phyloP scores from a whole-genome alignment of 1,140 invertebrate species.

The Carcinoscorpius rotundicauda region DNA sequence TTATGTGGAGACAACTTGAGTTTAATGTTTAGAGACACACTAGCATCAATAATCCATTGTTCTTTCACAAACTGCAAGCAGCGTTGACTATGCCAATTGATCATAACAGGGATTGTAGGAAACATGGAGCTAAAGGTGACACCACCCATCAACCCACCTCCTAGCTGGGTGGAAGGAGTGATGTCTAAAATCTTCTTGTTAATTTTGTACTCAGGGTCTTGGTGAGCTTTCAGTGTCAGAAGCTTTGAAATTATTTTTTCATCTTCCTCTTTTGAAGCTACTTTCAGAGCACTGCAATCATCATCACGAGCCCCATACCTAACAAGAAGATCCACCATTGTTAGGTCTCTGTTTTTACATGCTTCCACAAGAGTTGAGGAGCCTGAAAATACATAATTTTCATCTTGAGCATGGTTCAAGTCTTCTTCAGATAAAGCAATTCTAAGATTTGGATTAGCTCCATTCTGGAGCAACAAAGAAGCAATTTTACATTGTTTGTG shows the following conservation, averaged over 20 bases:
- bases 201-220: constrained; percentile 69
- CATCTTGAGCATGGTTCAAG: constrained; percentile 6
- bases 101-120: constrained; percentile 74
- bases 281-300: constrained; percentile 53
- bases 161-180: constrained; percentile 18
- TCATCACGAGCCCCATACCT: constrained; percentile 77
- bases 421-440: constrained; percentile 15
- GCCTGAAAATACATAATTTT: constrained; percentile 24
- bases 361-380: constrained; percentile 58
- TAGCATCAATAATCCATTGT: constrained; percentile 72
- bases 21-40: constrained; percentile 68
- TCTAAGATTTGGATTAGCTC: constrained; percentile 39
- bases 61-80: constrained; percentile 45
- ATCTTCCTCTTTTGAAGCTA: constrained; percentile 54
- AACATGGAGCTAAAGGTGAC: constrained; percentile 47
- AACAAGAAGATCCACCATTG: constrained; percentile 59
- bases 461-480: constrained; percentile 53
- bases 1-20: constrained; percentile 55
- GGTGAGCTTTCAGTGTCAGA: constrained; percentile 54
- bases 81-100: constrained; percentile 85
- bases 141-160: constrained; percentile 16
- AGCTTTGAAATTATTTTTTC: constrained; percentile 58
- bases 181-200: constrained; percentile 66
- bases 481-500: constrained; percentile 61
- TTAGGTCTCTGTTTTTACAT: constrained; percentile 48